Conservation (phyloP, 2,113 vertebrate species). For the Semnornis frantzii region DNA sequence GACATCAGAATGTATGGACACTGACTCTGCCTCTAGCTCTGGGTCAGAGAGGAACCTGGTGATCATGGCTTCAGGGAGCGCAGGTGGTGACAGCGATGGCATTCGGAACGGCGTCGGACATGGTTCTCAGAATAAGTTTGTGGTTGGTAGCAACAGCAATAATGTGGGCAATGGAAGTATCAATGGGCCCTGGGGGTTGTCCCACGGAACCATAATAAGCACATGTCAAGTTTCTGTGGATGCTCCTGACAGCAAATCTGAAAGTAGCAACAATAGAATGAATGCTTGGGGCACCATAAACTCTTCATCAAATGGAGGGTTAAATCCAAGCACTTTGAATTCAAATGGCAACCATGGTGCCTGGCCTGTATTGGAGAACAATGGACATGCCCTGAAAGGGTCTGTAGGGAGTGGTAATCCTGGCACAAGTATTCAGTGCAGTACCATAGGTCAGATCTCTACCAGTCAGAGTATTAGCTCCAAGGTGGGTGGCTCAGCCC, state of each 20-base stretch:
- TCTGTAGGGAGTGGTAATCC: slow-evolving; percentile 80
- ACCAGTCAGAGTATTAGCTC: slow-evolving; percentile 88
- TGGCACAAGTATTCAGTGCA: slow-evolving; percentile 84
- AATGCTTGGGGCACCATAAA: slow-evolving; percentile 86
- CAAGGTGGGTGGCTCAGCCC: slow-evolving; percentile 84
- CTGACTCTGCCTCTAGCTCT: slow-evolving; percentile 91
- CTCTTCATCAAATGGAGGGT: slow-evolving; percentile 90
- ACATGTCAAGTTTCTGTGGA: slow-evolving; percentile 86
- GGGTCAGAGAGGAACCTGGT: slow-evolving; percentile 90
- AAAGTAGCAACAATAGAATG: slow-evolving; percentile 83
- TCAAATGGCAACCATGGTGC: slow-evolving; percentile 95
- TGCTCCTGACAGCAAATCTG: slow-evolving; percentile 82
- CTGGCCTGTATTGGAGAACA: slow-evolving; percentile 90
- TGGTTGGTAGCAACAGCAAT: slow-evolving; percentile 90
- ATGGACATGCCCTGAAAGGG: slow-evolving; percentile 89
- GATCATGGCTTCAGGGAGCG: slow-evolving; percentile 82
- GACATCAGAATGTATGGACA: slow-evolving; percentile 94
- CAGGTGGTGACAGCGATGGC: slow-evolving; percentile 82
- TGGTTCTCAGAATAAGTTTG: slow-evolving; percentile 82
- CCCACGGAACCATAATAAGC: slow-evolving; percentile 84
- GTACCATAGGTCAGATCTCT: slow-evolving; percentile 83
- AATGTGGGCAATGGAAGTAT: slow-evolving; percentile 88
- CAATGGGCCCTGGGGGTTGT: slow-evolving; percentile 81
- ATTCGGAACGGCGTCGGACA: slow-evolving; percentile 86
- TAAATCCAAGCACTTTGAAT: slow-evolving; percentile 95